Conservation (phyloP, 2,888 invertebrate genomes). For the Gastrophysa polygoni region DNA sequence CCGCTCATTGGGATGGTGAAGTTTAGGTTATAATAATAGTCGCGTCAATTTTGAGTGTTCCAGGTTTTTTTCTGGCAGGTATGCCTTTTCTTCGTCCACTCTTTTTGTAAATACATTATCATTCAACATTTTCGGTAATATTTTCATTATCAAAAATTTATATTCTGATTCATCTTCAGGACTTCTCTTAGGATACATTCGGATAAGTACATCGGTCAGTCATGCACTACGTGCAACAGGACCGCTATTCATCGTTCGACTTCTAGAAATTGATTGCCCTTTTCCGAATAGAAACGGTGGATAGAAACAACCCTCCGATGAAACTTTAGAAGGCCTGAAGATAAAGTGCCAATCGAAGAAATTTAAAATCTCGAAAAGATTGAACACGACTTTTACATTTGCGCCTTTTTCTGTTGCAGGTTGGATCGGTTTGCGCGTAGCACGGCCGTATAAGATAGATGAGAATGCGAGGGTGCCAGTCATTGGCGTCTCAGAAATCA, state of each 20-base stretch:
- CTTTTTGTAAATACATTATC: too few species aligned
- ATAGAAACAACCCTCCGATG: not conserved
- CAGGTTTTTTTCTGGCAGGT: too few species aligned
- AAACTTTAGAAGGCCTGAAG: slow-evolving; percentile 16
- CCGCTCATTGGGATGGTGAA: too few species aligned
- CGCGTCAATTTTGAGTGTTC: too few species aligned
- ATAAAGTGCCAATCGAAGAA: slow-evolving; percentile 43
- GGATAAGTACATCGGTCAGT: too few species aligned
- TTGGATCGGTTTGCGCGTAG: slow-evolving; percentile 47
- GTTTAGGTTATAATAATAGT: too few species aligned
- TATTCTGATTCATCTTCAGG: too few species aligned
- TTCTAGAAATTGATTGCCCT: not conserved
- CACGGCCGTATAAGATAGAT: slow-evolving; percentile 34
- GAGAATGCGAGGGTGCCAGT: slow-evolving; percentile 36
- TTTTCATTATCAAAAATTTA: too few species aligned
- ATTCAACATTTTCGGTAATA: too few species aligned
- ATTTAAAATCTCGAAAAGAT: slow-evolving; percentile 57
- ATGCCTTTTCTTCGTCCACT: too few species aligned
- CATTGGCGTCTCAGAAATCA: slow-evolving; percentile 6
- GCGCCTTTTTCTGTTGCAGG: slow-evolving; percentile 47
- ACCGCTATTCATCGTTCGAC: not conserved
- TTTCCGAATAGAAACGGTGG: not conserved
- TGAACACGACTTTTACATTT: slow-evolving; percentile 61
- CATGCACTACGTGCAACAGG: too few species aligned
- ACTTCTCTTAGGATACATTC: too few species aligned